Base-by-base conservation (phyloP, 2,888 invertebrate species). In the Beris chalybata region DNA sequence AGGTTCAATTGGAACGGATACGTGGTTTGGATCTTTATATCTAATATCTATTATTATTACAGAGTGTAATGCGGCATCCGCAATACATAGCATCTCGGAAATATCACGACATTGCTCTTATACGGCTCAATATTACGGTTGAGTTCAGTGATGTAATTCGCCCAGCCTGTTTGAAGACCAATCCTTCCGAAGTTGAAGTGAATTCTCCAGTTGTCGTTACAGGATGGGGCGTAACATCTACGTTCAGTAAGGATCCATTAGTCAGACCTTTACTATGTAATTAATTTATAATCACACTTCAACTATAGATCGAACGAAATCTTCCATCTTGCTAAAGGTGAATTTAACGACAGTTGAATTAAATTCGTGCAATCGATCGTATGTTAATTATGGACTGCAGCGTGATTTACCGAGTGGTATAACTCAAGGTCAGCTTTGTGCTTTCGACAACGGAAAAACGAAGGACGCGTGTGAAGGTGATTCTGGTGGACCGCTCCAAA, bases 401-500 rank as follows among this genome's bases (percentile, higher is more conserved):
- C 57, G 71, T 7, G 30, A 55, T 6, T 43, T 66, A n/a, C 64
- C 67, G 22, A 6, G 48, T 3, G 74, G 72, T 1, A 11, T 73
- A 0, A 64, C 61, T 29, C 5, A 45, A 0, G 70, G 70, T 1
- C 74, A 74, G 43, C 61, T 73, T 13, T 75, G 75, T 68, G 74
- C 75, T 4, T 64, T 30, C 45, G 74, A 74, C 69, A 61, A 67
- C 2, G 64, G 68, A 3, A 59, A 64, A 22, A 57, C 57, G 4
- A 73, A 69, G 63, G 79, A 79, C 65, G 74, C 79, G 7, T 79
- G 79, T 44, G 70, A 73, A 54, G 79, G 79, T 3, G 78, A 79
- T 57, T 78, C 78, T 0, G 79, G 79, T 2, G 79, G 79, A 0
- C 79, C 79, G 1, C 65, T 79, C 45, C 72, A 75, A 54, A 56